Conservation (phyloP, 1,140 invertebrate species). For the Drosophila sproati region DNA sequence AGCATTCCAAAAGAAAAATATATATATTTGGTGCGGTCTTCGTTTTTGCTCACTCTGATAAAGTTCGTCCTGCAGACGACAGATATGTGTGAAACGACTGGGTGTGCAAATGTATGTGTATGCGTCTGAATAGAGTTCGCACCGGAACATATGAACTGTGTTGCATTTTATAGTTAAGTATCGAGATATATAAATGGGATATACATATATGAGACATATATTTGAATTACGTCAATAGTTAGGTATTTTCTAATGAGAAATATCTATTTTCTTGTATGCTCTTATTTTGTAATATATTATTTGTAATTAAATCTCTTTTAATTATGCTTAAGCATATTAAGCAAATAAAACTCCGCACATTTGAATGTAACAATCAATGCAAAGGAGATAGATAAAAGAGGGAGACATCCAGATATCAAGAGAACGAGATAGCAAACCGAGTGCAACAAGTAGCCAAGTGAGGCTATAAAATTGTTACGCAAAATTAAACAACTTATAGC, state of each 20-base stretch:
- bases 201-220: slow-evolving; percentile 4
- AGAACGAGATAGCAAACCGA: not conserved
- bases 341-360: not conserved
- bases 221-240: slow-evolving; percentile 11
- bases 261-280: not conserved
- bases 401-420: no score
- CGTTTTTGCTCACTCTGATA: slow-evolving; percentile 34
- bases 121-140: slow-evolving; percentile 8
- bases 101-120: not conserved
- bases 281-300: not conserved
- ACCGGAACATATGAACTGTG: slow-evolving; percentile 6
- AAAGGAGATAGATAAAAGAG: not conserved
- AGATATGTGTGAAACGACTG: not conserved
- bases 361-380: not conserved
- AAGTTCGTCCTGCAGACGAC: slow-evolving; percentile 26
- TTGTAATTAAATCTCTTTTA: not conserved
- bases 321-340: not conserved
- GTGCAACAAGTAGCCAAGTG: slow-evolving; percentile 63
- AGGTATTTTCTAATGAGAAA: not conserved
- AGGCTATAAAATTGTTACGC: slow-evolving; percentile 64
- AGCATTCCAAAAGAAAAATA: slow-evolving; percentile 18
- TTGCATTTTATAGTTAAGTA: slow-evolving; percentile 2
- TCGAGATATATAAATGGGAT: not conserved
- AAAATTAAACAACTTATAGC: slow-evolving; percentile 77
- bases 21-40: slow-evolving; percentile 36